Percentiles rank a stretch among this genome's conserved stretches.
Evolutionary conservation across 2,113 vertebrate species (phyloP).

Genomic region (Tachysurus vachellii): DNA sequence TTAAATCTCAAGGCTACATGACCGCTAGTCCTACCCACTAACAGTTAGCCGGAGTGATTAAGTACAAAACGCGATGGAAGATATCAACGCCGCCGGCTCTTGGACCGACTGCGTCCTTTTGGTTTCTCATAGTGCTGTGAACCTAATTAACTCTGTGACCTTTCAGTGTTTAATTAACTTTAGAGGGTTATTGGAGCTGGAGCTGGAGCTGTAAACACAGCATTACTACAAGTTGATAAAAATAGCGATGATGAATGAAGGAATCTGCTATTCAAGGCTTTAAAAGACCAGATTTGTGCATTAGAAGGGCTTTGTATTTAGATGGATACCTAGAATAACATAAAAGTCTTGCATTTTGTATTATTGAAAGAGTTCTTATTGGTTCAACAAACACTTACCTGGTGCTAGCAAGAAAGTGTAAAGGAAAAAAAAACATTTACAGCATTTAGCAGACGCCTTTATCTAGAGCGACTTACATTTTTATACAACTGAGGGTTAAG

Average conservation of each 20-base stretch:
- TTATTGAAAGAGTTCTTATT: not conserved
- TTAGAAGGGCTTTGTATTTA: not conserved
- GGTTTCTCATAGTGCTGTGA: conserved; percentile 30
- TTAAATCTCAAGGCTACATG: not conserved
- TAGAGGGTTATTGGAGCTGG: conserved; percentile 40
- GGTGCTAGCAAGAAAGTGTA: too few species aligned
- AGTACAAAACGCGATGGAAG: conserved; percentile 12
- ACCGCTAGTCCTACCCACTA: not conserved
- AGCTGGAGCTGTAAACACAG: conserved; percentile 27
- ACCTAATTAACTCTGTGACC: conserved; percentile 54
- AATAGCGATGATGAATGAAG: not conserved
- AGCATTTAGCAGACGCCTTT: too few species aligned
- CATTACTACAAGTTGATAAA: conserved; percentile 14
- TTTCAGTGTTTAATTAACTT: conserved; percentile 51
- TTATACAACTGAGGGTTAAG: too few species aligned
- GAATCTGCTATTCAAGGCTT: not conserved
- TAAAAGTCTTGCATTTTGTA: not conserved
- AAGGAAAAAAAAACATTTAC: too few species aligned
- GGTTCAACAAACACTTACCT: not conserved
- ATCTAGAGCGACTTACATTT: too few species aligned
- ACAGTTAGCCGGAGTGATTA: not conserved
- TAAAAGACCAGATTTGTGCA: not conserved
- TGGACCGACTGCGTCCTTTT: conserved; percentile 34
- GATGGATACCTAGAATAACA: not conserved
- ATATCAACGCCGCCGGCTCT: not conserved